phyloP scores from a whole-genome alignment of 2,797 vertebrate genomes.

The Girardinus metallicus region DNA sequence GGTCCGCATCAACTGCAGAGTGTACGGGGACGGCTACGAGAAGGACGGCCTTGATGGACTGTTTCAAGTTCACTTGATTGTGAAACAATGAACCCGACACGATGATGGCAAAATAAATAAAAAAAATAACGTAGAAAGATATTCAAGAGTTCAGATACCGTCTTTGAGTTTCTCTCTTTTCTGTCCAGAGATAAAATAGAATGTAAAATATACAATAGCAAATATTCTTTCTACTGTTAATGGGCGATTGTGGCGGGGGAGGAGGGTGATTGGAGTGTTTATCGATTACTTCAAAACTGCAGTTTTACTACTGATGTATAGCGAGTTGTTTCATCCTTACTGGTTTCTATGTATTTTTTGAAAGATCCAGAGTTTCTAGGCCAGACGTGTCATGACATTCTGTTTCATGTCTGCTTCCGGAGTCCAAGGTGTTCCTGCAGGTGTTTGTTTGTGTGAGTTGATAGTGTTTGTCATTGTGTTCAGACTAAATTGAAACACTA shows the following conservation, averaged over 20 bases:
- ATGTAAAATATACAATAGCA: conserved; percentile 98
- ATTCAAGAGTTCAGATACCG: conserved; percentile 78
- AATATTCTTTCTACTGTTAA: conserved; percentile 99
- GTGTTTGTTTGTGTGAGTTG: conserved; percentile 69
- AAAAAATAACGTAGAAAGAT: conserved; percentile 67
- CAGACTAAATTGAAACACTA: conserved; percentile 91
- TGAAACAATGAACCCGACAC: conserved; percentile 90
- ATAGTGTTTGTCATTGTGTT: conserved; percentile 81
- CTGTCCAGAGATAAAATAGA: conserved; percentile 90
- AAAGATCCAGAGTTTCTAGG: conserved; percentile 92
- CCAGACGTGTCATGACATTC: conserved; percentile 89
- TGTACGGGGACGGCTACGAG: conserved; percentile 88
- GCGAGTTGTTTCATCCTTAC: conserved; percentile 92
- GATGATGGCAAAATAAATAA: conserved; percentile 72
- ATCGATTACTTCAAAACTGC: conserved; percentile 99
- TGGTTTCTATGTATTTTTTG: conserved; percentile 87
- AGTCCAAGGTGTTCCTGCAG: conserved; percentile 83
- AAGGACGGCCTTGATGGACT: conserved; percentile 98
- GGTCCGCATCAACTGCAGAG: conserved; percentile 93
- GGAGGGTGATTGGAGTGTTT: conserved; percentile 90
- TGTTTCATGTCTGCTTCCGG: conserved; percentile 92
- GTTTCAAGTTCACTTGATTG: conserved; percentile 92
- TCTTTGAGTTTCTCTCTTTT: conserved; percentile 78
- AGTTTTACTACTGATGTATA: conserved; percentile 97
- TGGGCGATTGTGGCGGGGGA: conserved; percentile 50